A percentile compares a stretch with the other conserved stretches of the same genome.
Evolutionary conservation across 1,140 invertebrate genomes (phyloP).

Genomic region (Acarapis woodi): DNA sequence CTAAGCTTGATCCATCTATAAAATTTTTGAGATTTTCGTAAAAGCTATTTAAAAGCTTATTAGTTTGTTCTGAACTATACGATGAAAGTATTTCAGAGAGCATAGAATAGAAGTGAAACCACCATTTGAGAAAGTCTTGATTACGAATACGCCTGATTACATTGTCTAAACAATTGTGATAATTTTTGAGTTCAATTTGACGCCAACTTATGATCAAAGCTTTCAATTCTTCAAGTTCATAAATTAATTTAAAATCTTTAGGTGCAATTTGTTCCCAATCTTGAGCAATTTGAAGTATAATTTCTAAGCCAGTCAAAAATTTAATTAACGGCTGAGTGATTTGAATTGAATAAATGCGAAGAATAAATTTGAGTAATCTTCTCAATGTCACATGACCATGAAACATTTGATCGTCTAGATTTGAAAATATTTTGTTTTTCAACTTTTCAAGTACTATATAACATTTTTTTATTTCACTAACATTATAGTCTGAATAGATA

Average conservation of each 20-base stretch:
- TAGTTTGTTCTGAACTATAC: slow-evolving; percentile 9
- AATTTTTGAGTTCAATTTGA: slow-evolving; percentile 44
- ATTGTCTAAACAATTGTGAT: slow-evolving; percentile 16
- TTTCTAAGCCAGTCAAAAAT: slow-evolving; percentile 63
- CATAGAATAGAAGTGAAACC: slow-evolving; percentile 55
- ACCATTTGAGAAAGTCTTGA: slow-evolving; percentile 33
- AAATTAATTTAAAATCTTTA: slow-evolving; percentile 43
- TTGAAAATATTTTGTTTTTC: slow-evolving; percentile 14
- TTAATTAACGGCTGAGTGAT: slow-evolving; percentile 50
- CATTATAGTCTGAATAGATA: slow-evolving; percentile 59
- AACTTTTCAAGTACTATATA: slow-evolving; percentile 32
- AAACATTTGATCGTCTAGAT: slow-evolving; percentile 6
- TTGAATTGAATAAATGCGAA: slow-evolving; percentile 28
- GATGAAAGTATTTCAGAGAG: slow-evolving; percentile 14
- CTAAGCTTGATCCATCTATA: slow-evolving; percentile 49
- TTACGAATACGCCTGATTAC: slow-evolving; percentile 1
- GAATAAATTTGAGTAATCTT: slow-evolving; percentile 7
- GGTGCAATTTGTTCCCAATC: slow-evolving; percentile 79
- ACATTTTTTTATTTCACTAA: slow-evolving; percentile 40
- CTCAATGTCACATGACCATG: slow-evolving; percentile 6
- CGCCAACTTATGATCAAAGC: slow-evolving; percentile 65
- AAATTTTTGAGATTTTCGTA: slow-evolving; percentile 42
- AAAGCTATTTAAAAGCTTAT: slow-evolving; percentile 34
- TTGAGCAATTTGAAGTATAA: slow-evolving; percentile 38
- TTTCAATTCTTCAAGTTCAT: slow-evolving; percentile 34